Base-by-base conservation (phyloP, 1,140 invertebrate genomes). In the Drosophila erecta region DNA sequence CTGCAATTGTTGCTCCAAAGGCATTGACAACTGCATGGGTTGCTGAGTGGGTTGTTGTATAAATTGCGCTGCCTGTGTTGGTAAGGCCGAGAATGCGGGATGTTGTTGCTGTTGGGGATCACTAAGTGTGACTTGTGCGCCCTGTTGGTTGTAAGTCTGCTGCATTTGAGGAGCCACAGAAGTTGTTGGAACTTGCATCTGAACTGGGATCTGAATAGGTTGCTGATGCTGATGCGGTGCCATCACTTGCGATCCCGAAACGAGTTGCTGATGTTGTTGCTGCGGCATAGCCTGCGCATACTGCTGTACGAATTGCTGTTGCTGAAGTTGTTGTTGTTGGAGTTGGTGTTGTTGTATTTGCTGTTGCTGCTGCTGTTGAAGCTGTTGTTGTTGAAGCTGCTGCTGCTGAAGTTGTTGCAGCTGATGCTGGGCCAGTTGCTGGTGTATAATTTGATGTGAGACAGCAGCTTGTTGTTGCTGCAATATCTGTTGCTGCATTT, bases 1-100 rank as follows among this genome's bases (percentile, higher is more conserved):
- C 78, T 93, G 93, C 38, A 94, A 74, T 53, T 94, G 93, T 54
- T 94, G 93, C 38, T 94, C 93, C 43, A 94, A 93, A 0, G 74
- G 79, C 50, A 79, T 72, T 44, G 92, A 85, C 15, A 79, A 56
- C 20, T 89, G 80, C 51, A 90, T 78, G 7, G 80, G 65, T 38
- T 91, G 79, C 59, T 90, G 80, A 8, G 93, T 49, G 91, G 93
- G 37, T 10, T 93, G 93, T 10, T 93, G 79, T 11, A 92, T 90
- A 4, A 93, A 84, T 41, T 57, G 72, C 55, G 35, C 43, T 24
- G 76, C 62, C 55, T 76, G 74, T 11, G 49, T 20, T 11, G 67
- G 20, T 93, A 93, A 2, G 90, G 89, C 59, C 92, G 93, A 10
- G 92, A 49, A 77, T 7, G 54, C 50, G 0, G 53, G 35, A 54